phyloP scores from a whole-genome alignment of 2,113 vertebrate species.

The Cyanoderma ruficeps region DNA sequence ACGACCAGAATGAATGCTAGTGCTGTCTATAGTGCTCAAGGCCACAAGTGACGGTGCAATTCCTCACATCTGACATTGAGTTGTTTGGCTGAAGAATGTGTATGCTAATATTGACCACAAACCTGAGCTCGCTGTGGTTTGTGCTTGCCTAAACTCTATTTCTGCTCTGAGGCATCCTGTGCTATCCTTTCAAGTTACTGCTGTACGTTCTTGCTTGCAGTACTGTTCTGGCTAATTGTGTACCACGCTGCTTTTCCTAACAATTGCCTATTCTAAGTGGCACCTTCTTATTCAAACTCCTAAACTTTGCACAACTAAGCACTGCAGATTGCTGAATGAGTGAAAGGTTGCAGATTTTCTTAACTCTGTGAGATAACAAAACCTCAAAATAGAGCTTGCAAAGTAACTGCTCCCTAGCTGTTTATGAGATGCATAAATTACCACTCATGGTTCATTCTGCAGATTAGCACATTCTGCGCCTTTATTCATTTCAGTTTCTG shows the following conservation, averaged over 20 bases:
- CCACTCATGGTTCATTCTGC: not conserved
- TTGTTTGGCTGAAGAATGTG: not conserved
- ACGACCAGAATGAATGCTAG: not conserved
- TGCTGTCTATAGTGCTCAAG: not conserved
- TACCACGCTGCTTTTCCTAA: not conserved
- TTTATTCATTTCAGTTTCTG: conserved; percentile 15
- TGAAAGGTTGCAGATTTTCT: conserved; percentile 40
- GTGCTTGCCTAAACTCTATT: not conserved
- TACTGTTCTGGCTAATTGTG: not conserved
- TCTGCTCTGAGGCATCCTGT: not conserved
- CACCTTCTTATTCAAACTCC: not conserved
- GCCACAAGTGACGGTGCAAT: not conserved
- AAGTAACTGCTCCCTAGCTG: not conserved
- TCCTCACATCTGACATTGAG: not conserved
- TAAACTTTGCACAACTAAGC: conserved; percentile 7
- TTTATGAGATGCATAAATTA: conserved; percentile 63
- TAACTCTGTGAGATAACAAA: conserved; percentile 45
- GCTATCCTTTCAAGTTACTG: not conserved
- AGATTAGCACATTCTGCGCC: not conserved
- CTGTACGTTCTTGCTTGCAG: not conserved
- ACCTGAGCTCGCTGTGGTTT: not conserved
- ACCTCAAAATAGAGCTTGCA: conserved; percentile 38
- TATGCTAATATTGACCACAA: not conserved
- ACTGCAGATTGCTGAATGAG: conserved; percentile 36
- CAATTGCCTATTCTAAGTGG: not conserved